Evolutionary conservation across 2,113 vertebrate species (phyloP).

Genomic region (Neogale vison): DNA sequence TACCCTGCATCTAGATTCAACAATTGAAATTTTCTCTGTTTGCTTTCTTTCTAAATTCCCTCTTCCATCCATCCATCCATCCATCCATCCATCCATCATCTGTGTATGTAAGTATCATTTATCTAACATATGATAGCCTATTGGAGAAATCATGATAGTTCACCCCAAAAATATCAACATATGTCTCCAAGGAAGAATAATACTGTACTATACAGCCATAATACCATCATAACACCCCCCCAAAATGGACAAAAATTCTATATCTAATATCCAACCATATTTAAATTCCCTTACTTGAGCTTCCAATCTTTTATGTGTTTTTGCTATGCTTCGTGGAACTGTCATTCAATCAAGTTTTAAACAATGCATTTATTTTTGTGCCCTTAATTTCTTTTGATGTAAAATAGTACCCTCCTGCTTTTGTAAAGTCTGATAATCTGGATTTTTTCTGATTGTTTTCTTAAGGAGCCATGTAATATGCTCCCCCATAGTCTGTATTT

Average conservation of each 20-base stretch:
- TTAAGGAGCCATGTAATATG: not conserved
- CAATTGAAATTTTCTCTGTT: not conserved
- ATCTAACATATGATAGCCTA: not conserved
- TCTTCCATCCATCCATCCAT: not conserved
- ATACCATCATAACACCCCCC: not conserved
- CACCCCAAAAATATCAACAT: not conserved
- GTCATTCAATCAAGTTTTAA: not conserved
- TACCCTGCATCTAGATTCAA: not conserved
- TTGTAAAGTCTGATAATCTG: not conserved
- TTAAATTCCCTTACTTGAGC: not conserved
- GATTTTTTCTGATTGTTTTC: not conserved
- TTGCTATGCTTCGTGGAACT: not conserved
- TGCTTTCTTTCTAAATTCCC: not conserved
- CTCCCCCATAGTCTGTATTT: not conserved
- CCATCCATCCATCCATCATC: not conserved
- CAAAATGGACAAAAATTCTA: not conserved
- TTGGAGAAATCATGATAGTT: not conserved
- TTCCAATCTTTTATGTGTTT: not conserved
- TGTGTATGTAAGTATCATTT: not conserved
- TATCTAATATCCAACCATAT: not conserved
- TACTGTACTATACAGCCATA: not conserved
- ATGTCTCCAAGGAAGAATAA: not conserved
- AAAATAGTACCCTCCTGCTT: not conserved
- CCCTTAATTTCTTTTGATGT: not conserved
- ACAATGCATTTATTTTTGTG: not conserved